Evolutionary conservation across 2,888 invertebrate species (phyloP), one percentile per base, ranked within the genome.

Genomic region (Adela reaumurella): DNA sequence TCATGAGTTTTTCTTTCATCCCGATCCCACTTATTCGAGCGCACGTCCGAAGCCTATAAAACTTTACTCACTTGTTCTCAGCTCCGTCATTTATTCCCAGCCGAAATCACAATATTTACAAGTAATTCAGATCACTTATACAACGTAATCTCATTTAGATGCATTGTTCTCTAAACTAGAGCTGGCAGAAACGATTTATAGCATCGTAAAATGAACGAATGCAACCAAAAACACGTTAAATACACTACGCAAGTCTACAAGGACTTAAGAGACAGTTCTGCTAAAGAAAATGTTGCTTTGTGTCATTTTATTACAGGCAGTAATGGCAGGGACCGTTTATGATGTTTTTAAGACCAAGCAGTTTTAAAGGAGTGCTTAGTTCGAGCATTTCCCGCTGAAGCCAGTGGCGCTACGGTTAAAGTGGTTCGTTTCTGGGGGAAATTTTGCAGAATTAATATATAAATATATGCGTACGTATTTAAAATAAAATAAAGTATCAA

Each of bases 181-280:
- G 52, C 57, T 59, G 61, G 60, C 59, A 61, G 59, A 59, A 61
- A 63, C 62, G 59, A 63, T 65, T 63, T 61, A 63, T 61, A 56
- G 53, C 56, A 56, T 58, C 61, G 56, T 63, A 61, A 64, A 62
- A 52, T 57, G 56, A 59, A 61, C 58, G 56, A 62, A 57, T 60
- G 57, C 59, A 60, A 58, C 59, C 56, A 56, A 55, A 59, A 60
- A 61, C 56, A 59, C 61, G 62, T 62, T 59, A 62, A 62, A 59
- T 52, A n/a, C 47, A 19, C 50, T 45, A 55, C 56, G 43, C 43
- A 17, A 45, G 17, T 41, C n/a, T 28, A 46, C 24, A 46, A 42
- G 17, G 35, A 29, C 35, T 10, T 46, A n/a, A 28, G 17, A 2
- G 16, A 3, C 43, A 11, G 29, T 17, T 19, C n/a, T 2, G 41